Percentiles rank a stretch among this genome's conserved stretches.
phyloP scores from a whole-genome alignment of 2,888 invertebrate genomes.

The Watsonalla binaria region DNA sequence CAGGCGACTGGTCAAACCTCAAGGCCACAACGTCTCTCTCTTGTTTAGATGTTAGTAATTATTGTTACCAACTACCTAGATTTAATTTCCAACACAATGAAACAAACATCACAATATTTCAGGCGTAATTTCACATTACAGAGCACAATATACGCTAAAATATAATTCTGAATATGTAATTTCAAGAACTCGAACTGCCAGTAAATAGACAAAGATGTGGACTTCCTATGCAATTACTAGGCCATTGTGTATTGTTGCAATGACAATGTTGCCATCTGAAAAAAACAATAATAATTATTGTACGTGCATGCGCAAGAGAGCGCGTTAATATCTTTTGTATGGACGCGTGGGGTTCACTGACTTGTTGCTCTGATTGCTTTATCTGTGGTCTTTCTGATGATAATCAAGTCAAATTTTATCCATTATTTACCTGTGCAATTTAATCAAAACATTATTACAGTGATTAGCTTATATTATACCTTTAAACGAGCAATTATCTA shows the following conservation, averaged over 20 bases:
- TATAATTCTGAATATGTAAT: conserved; percentile 5
- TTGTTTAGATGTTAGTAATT: too few species aligned
- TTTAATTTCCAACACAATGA: neutral
- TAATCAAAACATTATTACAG: too few species aligned
- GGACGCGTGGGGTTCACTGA: conserved; percentile 2
- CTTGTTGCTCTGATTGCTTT: neutral
- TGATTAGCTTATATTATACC: too few species aligned
- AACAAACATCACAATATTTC: neutral
- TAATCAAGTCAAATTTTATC: too few species aligned
- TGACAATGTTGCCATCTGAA: conserved; percentile 18
- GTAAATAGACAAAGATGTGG: conserved; percentile 11
- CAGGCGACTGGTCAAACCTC: too few species aligned
- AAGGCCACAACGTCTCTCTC: too few species aligned
- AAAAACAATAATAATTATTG: conserved; percentile 12
- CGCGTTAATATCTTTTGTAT: conserved; percentile 43
- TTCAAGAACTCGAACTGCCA: conserved; percentile 5
- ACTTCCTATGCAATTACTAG: conserved; percentile 35
- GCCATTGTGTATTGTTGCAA: conserved; percentile 41
- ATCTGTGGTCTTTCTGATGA: neutral
- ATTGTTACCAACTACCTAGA: too few species aligned
- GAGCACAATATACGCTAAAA: neutral
- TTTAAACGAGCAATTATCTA: too few species aligned
- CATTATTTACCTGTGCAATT: too few species aligned
- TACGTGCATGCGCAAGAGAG: conserved; percentile 12
- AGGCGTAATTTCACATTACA: neutral